A percentile compares a stretch with the other conserved stretches of the same genome.
phyloP scores from a whole-genome alignment of 2,113 vertebrate species.

The Proteles cristata region DNA sequence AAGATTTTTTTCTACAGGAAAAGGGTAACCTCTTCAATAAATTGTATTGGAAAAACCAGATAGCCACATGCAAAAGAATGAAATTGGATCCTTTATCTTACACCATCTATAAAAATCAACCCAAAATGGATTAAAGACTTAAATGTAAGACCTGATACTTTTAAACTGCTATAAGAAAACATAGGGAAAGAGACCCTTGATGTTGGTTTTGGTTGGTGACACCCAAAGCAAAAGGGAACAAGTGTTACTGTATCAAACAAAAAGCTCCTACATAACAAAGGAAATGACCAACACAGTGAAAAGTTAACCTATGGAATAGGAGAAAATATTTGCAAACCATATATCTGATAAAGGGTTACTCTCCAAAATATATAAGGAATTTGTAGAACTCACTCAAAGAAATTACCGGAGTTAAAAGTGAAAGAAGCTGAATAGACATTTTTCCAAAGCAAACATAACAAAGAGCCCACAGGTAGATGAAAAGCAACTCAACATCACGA shows the following conservation, averaged over 20 bases:
- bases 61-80: neutral
- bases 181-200: neutral
- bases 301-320: neutral
- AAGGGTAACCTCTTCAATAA: neutral
- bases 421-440: neutral
- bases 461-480: neutral
- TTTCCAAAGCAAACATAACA: neutral
- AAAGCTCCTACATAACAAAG: neutral
- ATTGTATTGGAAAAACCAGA: neutral
- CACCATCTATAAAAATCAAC: neutral
- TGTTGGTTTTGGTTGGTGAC: neutral
- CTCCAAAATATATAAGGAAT: neutral
- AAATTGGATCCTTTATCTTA: neutral
- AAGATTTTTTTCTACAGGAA: too few species aligned
- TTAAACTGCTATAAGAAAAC: neutral
- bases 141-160: neutral
- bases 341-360: neutral
- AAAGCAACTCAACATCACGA: neutral
- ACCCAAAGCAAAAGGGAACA: neutral
- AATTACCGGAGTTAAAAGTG: neutral
- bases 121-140: neutral
- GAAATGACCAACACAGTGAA: neutral
- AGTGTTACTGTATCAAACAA: neutral
- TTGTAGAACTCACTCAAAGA: neutral
- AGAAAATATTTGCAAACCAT: neutral